These are phyloP conservation scores for Nothoprocta perdicaria DNA, from an alignment of 2,113 vertebrate genomes.

Conservation along the genomic window DNA sequence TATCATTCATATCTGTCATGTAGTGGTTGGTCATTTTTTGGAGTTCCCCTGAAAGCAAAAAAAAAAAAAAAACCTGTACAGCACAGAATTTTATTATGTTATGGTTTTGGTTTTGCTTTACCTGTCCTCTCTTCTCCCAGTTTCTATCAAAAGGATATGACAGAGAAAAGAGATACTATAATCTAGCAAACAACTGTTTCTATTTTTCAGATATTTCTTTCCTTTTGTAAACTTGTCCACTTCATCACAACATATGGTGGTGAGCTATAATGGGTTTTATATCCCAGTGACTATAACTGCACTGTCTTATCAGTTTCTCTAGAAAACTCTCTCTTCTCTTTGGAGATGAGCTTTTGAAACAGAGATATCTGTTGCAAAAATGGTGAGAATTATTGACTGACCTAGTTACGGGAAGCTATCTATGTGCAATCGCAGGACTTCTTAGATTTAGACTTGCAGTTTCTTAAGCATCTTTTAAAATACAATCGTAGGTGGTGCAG, in stretches of 20 bases:
- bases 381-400: neutral
- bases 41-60: constrained; percentile 8
- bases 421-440: neutral
- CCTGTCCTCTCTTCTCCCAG: neutral
- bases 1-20: neutral
- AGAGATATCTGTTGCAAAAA: neutral
- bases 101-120: neutral
- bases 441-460: neutral
- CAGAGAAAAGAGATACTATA: neutral
- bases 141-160: neutral
- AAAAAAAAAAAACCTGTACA: constrained; percentile 5
- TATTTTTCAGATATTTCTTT: neutral
- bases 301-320: neutral
- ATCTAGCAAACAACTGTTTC: neutral
- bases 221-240: neutral
- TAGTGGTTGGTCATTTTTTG: neutral
- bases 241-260: accelerated
- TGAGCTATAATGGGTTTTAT: neutral
- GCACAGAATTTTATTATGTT: neutral
- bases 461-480: neutral
- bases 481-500: neutral
- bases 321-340: neutral
- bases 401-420: neutral
- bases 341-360: neutral
- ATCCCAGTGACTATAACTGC: neutral